These are phyloP conservation scores for Pimephales promelas DNA, from an alignment of 2,113 vertebrate genomes.

Conservation along the genomic window DNA sequence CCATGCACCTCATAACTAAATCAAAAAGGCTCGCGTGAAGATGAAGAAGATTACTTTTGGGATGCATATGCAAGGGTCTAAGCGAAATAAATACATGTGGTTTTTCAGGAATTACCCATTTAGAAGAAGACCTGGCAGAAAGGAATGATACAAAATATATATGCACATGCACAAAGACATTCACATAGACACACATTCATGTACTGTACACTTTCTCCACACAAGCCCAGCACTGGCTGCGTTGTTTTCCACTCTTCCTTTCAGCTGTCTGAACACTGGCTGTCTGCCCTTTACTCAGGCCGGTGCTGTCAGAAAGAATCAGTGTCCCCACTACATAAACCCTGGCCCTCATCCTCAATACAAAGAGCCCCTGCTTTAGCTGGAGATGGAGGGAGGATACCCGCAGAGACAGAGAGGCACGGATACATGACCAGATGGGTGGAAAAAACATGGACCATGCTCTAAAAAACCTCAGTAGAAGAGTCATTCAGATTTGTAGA, in stretches of 20 bases:
- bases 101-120: background rate
- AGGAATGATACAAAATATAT: conserved; percentile 17
- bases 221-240: background rate
- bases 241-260: conserved; percentile 44
- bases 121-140: background rate
- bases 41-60: conserved; percentile 9
- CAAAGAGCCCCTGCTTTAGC: conserved; percentile 54
- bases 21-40: background rate
- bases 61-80: background rate
- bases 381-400: conserved; percentile 31
- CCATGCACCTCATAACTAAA: background rate
- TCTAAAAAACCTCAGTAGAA: conserved; percentile 28
- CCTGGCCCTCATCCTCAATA: conserved; percentile 36
- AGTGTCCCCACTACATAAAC: conserved; percentile 45
- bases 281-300: conserved; percentile 53
- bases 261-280: conserved; percentile 58
- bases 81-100: background rate
- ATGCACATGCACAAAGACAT: conserved; percentile 11
- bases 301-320: conserved; percentile 60
- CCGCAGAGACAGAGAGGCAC: conserved; percentile 38
- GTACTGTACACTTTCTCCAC: background rate
- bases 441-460: conserved; percentile 11
- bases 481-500: background rate
- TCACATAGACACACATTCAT: conserved; percentile 9
- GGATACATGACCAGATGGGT: conserved; percentile 46